These are phyloP conservation scores for Microchrysa polita DNA, from an alignment of 2,888 invertebrate species.

Conservation along the genomic window DNA sequence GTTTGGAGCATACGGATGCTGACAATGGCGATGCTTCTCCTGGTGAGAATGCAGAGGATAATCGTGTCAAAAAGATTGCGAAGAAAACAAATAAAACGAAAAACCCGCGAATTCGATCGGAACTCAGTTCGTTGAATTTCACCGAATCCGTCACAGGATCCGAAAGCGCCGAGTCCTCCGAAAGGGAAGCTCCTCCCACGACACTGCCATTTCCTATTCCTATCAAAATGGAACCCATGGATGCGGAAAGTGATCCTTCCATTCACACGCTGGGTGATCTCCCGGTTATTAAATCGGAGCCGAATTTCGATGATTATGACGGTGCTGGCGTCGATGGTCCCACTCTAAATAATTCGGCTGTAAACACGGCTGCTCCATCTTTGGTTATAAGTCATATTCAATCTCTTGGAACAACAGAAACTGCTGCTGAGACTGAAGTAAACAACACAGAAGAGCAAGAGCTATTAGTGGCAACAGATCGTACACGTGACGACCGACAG, in stretches of 20 bases:
- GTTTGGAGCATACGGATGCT: not conserved
- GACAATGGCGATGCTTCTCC: constrained; percentile 52
- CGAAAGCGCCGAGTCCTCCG: not conserved
- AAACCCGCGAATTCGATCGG: constrained; percentile 19
- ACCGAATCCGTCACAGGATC: not conserved
- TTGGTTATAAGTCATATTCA: constrained; percentile 18
- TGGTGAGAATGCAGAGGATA: constrained; percentile 48
- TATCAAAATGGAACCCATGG: constrained; percentile 57
- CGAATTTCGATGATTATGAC: constrained; percentile 53
- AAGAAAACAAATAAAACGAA: not conserved
- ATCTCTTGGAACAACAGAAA: constrained; percentile 2
- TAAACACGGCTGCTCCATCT: not conserved
- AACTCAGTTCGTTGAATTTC: constrained; percentile 27
- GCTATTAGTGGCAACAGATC: not conserved
- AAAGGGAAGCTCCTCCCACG: not conserved
- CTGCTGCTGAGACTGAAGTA: not conserved
- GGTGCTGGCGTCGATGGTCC: too few relatives aligned
- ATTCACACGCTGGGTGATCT: constrained; percentile 60
- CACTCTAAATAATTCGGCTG: not conserved
- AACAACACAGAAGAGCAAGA: not conserved
- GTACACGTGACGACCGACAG: not conserved
- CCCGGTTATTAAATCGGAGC: constrained; percentile 39
- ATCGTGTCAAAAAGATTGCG: not conserved
- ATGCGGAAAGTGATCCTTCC: constrained; percentile 56
- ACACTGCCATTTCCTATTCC: constrained; percentile 41